These are phyloP conservation scores for Martes martes DNA, from an alignment of 2,113 vertebrate species.

Conservation along the genomic window DNA sequence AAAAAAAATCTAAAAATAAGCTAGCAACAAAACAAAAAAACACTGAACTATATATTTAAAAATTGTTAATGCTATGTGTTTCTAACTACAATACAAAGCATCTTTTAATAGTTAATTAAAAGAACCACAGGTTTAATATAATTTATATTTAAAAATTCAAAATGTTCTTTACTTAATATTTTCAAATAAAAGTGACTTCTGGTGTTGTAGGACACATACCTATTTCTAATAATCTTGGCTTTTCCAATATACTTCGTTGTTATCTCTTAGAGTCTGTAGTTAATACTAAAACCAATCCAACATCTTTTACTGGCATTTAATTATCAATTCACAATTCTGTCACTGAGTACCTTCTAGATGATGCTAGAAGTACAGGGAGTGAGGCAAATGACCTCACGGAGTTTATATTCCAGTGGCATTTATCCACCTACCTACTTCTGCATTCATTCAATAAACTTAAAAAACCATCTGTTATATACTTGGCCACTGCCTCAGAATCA, in stretches of 20 bases:
- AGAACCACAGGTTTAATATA: neutral
- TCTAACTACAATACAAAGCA: neutral
- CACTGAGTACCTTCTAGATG: neutral
- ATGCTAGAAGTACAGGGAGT: neutral
- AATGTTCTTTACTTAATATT: neutral
- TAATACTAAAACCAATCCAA: neutral
- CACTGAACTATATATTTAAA: neutral
- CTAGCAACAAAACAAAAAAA: no score
- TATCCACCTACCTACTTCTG: no score
- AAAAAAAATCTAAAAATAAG: no score
- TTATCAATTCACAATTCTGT: neutral
- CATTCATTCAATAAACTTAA: neutral
- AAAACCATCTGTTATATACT: no score
- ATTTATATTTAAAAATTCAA: neutral
- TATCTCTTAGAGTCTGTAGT: neutral
- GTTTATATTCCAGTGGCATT: fast-evolving
- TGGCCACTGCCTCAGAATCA: neutral
- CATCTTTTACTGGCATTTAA: neutral
- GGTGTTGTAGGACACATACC: neutral
- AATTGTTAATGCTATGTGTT: neutral
- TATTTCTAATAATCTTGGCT: neutral
- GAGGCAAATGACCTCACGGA: neutral
- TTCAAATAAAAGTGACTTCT: neutral
- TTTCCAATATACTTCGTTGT: neutral
- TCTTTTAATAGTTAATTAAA: neutral